phyloP scores from a whole-genome alignment of 2,113 vertebrate genomes.

The Dasyurus viverrinus region DNA sequence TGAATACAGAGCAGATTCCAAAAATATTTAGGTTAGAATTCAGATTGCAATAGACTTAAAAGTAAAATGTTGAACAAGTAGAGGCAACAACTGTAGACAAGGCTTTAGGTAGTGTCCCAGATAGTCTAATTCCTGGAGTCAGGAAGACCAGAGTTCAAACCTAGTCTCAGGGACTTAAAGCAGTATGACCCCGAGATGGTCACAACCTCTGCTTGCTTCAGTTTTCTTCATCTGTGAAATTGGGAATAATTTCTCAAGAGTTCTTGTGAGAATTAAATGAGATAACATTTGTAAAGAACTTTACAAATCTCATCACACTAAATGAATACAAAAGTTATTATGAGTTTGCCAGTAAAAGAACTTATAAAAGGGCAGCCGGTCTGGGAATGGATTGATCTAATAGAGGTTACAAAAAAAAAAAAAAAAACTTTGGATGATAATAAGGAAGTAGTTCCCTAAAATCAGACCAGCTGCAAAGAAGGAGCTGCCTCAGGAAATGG shows the following conservation, averaged over 20 bases:
- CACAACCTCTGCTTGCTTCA: neutral
- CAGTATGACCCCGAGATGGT: neutral
- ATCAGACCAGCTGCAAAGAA: neutral
- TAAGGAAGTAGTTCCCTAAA: neutral
- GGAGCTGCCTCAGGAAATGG: neutral
- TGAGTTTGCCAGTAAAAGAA: neutral
- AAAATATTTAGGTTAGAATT: neutral
- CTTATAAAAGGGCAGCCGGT: neutral
- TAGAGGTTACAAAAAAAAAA: neutral
- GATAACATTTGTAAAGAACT: neutral
- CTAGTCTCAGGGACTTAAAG: neutral
- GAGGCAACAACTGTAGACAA: neutral
- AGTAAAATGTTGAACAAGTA: neutral
- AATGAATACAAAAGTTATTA: neutral
- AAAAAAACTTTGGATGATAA: neutral
- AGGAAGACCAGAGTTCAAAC: neutral
- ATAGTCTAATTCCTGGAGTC: neutral
- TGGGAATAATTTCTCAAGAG: neutral
- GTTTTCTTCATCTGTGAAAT: neutral
- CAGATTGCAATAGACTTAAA: neutral
- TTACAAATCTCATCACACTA: neutral
- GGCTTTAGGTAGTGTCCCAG: neutral
- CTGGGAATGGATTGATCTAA: neutral
- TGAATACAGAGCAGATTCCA: neutral
- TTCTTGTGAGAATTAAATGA: neutral